These are phyloP conservation scores for Littorina saxatilis DNA, from an alignment of 1,140 invertebrate genomes.

Conservation along the genomic window DNA sequence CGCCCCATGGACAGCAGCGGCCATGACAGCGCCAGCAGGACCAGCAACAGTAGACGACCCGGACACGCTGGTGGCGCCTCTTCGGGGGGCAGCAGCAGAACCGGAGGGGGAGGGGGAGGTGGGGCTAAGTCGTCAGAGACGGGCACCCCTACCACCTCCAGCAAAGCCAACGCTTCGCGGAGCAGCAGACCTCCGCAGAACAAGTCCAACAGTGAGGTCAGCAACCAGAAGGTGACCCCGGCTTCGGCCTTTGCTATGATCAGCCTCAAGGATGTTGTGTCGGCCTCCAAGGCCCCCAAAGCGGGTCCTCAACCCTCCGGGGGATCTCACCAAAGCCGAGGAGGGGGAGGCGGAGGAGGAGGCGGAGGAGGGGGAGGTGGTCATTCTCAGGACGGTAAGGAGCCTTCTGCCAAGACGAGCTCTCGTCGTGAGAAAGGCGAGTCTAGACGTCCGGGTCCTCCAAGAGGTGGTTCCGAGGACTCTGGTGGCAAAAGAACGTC, in stretches of 20 bases:
- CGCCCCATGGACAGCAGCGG: slow-evolving; percentile 40
- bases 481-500: neutral
- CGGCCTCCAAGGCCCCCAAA: neutral
- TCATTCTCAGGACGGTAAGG: neutral
- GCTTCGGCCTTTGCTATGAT: neutral
- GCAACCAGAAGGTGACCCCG: slow-evolving; percentile 21
- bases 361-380: too few relatives aligned
- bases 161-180: neutral
- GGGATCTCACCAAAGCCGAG: neutral
- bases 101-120: neutral
- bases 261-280: slow-evolving; percentile 34
- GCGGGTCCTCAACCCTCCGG: neutral
- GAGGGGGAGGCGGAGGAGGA: neutral
- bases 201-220: neutral
- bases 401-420: neutral
- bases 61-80: neutral
- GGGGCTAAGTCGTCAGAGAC: neutral
- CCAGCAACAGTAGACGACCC: neutral
- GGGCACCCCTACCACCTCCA: neutral
- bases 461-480: neutral
- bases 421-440: neutral
- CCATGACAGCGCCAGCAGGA: slow-evolving; percentile 36
- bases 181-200: neutral
- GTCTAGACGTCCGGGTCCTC: neutral
- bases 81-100: neutral